Evolutionary conservation across 2,888 invertebrate genomes (phyloP).

Genomic region (Drosophila hamatofila): DNA sequence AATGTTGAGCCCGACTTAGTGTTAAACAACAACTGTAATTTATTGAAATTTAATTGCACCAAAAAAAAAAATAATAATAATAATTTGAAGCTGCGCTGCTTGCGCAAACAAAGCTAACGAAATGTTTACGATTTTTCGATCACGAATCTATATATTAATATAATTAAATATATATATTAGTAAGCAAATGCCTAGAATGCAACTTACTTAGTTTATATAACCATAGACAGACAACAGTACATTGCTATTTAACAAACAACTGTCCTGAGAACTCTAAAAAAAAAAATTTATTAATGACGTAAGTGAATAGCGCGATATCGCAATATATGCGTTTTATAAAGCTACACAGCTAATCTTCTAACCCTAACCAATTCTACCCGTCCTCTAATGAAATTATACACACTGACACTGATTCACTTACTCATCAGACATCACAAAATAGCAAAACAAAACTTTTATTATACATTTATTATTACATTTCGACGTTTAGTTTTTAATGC

Average conservation of each 20-base stretch:
- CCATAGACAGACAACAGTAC: conserved; percentile 37
- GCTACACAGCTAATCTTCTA: conserved; percentile 35
- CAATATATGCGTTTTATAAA: conserved; percentile 59
- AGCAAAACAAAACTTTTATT: background rate
- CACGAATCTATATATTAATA: conserved; percentile 66
- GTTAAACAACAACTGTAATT: conserved; percentile 64
- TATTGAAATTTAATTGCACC: conserved; percentile 76
- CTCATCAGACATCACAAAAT: conserved; percentile 23
- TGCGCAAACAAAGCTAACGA: conserved; percentile 36
- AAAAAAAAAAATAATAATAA: conserved; percentile 36
- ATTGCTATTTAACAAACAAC: conserved; percentile 41
- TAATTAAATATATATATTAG: conserved; percentile 30
- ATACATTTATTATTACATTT: conserved; percentile 34
- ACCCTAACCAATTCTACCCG: conserved; percentile 46
- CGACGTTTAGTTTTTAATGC: conserved; percentile 65
- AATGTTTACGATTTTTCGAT: conserved; percentile 66
- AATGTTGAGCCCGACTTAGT: conserved; percentile 61
- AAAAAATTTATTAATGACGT: conserved; percentile 58
- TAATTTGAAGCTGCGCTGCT: conserved; percentile 27
- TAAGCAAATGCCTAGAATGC: too few species aligned
- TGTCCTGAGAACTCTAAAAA: conserved; percentile 25
- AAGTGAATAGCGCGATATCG: conserved; percentile 65
- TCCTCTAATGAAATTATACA: conserved; percentile 70
- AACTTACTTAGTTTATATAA: conserved; percentile 57
- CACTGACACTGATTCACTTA: conserved; percentile 11